A percentile compares a stretch with the other conserved stretches of the same genome.
Conservation (phyloP, 2,888 invertebrate genomes). For the Drosophila formosana region DNA sequence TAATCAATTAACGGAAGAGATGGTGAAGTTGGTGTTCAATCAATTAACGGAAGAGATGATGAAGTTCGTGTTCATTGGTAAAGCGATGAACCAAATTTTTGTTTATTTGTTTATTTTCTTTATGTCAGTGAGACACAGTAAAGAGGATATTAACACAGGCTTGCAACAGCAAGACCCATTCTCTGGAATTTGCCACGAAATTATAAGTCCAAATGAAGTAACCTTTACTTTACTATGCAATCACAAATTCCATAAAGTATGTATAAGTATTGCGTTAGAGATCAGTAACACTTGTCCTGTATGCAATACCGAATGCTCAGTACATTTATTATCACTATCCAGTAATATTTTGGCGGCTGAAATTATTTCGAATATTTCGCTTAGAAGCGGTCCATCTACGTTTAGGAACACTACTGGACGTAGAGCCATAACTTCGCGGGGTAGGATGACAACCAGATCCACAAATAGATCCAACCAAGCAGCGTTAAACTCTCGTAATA, state of each 20-base stretch:
- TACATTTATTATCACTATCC: neutral
- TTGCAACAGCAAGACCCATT: neutral
- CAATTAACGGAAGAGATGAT: no score
- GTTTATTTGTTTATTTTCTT: neutral
- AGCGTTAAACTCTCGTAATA: no score
- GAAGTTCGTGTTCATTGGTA: neutral
- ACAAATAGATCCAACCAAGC: no score
- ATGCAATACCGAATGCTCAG: neutral
- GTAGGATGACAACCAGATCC: no score
- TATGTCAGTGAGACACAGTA: neutral
- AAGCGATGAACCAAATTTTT: slow-evolving; percentile 1
- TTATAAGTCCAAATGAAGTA: neutral
- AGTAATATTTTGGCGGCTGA: no score
- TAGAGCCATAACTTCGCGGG: no score
- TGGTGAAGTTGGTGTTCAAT: no score
- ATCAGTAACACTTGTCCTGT: neutral
- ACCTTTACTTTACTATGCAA: neutral
- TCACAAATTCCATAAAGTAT: neutral
- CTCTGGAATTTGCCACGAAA: neutral
- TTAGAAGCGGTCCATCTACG: no score
- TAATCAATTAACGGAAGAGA: no score
- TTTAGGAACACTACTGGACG: no score
- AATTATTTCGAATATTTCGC: no score
- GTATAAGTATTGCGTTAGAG: no score
- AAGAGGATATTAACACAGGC: neutral